phyloP scores from a whole-genome alignment of 2,797 vertebrate species.

The Lagothrix lagotricha region DNA sequence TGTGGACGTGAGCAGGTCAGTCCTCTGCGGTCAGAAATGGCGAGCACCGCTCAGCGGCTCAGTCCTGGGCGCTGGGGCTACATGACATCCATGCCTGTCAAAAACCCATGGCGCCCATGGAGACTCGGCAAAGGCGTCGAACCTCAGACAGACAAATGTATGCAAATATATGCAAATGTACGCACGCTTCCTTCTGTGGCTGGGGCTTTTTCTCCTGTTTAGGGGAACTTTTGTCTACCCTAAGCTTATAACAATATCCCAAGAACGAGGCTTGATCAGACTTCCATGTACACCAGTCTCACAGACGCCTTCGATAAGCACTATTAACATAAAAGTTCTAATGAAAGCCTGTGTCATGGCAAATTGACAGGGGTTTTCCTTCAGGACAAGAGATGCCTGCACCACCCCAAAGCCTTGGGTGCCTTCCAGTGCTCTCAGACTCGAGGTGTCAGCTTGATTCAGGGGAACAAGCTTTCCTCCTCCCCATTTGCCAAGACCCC shows the following conservation, averaged over 20 bases:
- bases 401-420: neutral
- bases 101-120: neutral
- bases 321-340: neutral
- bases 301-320: neutral
- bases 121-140: neutral
- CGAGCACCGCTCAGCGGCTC: neutral
- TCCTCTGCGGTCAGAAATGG: neutral
- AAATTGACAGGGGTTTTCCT: neutral
- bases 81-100: neutral
- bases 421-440: neutral
- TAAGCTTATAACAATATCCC: neutral
- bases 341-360: neutral
- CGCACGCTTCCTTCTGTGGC: accelerated
- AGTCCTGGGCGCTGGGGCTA: neutral
- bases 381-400: neutral
- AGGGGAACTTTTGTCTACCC: neutral
- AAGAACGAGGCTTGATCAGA: neutral
- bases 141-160: neutral
- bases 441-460: neutral
- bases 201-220: neutral
- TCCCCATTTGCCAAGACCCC: neutral
- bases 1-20: neutral
- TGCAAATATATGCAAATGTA: no score
- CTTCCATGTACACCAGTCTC: neutral
- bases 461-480: neutral